Evolutionary conservation across 1,140 invertebrate genomes (phyloP), one percentile per base, ranked within the genome.

Genomic region (Ptiloglossa arizonensis): DNA sequence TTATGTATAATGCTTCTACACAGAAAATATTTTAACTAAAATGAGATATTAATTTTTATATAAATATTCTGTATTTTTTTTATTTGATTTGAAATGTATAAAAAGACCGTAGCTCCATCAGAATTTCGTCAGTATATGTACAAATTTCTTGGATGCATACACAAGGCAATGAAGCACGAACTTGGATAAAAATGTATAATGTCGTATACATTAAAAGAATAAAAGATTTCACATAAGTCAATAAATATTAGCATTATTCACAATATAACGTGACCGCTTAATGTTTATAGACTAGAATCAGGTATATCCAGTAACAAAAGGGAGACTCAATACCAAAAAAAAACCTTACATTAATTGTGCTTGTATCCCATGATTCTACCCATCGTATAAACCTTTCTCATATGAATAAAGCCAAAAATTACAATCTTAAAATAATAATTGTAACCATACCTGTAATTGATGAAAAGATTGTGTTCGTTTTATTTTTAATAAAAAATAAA

Each of bases 391-490:
- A 80, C 29, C 82, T 63, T 80, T 66, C 75, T 80, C 59, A n/a
- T 54, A 57, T 63, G 8, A 60, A 80, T 64, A 69, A 50, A 81
- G 71, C 67, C 54, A 60, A 27, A n/a, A 78, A 85, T 91, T 91
- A 94, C 87, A 95, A 93, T 89, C 94, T 93, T 88, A 96, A 92
- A 68, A 95, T 93, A 70, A 95, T 93, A 91, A 95, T 95, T 86
- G 94, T 95, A 19, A 96, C 95, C 86, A 96, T 93, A 69, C 95
- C 93, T 93, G 86, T 52, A 90, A 90, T 68, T 86, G 46, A 67
- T 67, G 52, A 24, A 52, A 63, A 71, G 24, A 38, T 64, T 27
- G n/a, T 56, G 9, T 56, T 56, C 41, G 41, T 50, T 5, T 67
- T 27, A n/a, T 56, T 29, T 48, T 38, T 2, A 38, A n/a, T 1